Conservation (phyloP, 92 coral and sea anemone genomes). For the Phenganax subtilis region DNA sequence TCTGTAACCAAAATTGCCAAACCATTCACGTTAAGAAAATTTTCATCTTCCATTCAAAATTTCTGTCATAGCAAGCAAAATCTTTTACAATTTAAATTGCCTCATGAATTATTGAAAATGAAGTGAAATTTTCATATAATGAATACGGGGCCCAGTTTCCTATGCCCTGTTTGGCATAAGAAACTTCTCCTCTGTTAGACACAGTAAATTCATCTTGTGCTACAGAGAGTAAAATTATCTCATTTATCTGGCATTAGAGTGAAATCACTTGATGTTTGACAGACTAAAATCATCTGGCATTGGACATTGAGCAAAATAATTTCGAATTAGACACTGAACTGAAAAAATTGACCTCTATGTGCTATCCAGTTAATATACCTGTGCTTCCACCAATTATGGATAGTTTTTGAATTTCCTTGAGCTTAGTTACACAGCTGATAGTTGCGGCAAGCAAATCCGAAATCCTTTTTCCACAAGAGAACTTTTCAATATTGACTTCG, state of each 20-base stretch:
- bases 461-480: constrained; percentile 67
- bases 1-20: not conserved
- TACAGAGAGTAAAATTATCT: no score
- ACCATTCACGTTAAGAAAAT: not conserved
- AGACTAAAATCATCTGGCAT: not conserved
- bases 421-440: constrained; percentile 65
- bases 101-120: constrained; percentile 5
- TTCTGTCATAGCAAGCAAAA: not conserved
- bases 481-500: constrained; percentile 43
- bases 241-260: no score
- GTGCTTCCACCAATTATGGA: constrained; percentile 10
- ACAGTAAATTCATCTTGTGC: no score
- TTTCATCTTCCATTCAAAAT: not conserved
- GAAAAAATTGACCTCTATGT: no score
- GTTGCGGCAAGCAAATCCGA: constrained; percentile 72
- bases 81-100: not conserved
- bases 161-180: not conserved
- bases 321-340: no score
- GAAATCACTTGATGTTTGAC: no score
- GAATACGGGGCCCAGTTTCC: not conserved
- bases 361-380: not conserved
- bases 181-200: no score
- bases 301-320: not conserved
- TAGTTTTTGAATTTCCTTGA: constrained; percentile 59
- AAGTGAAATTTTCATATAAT: not conserved